A percentile compares a stretch with the other conserved stretches of the same genome.
Conservation (phyloP, 2,797 vertebrate species). For the Vireo griseus region DNA sequence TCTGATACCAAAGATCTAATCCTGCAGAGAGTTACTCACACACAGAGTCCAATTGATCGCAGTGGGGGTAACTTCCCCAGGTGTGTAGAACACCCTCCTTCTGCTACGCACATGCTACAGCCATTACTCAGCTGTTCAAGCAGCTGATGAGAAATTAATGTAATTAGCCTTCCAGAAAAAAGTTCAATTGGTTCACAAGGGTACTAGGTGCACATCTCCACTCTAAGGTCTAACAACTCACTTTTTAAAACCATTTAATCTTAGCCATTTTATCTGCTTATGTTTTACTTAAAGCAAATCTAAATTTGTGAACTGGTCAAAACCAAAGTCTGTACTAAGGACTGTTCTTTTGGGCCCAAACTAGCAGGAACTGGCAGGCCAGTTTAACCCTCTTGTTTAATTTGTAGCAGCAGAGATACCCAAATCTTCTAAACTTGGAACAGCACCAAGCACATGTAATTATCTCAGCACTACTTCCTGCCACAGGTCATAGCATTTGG, state of each 20-base stretch:
- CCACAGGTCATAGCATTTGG: neutral
- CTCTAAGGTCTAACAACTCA: neutral
- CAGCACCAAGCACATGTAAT: neutral
- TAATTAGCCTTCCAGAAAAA: neutral
- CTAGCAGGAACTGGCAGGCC: neutral
- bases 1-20: neutral
- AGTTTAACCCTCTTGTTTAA: neutral
- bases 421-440: neutral
- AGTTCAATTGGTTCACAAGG: neutral
- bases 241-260: neutral
- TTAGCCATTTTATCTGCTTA: neutral
- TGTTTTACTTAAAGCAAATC: neutral
- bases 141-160: neutral
- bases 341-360: neutral
- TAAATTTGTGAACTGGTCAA: neutral
- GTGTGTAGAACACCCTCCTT: neutral
- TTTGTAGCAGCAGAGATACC: neutral
- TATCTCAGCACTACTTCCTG: neutral
- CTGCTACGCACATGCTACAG: neutral
- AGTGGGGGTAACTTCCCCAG: neutral
- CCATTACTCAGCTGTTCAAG: neutral
- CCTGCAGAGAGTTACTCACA: neutral
- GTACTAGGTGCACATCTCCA: neutral
- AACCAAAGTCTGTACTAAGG: neutral
- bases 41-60: neutral